Evolutionary conservation across 1,140 invertebrate species (phyloP).

Genomic region (Linepithema humile): DNA sequence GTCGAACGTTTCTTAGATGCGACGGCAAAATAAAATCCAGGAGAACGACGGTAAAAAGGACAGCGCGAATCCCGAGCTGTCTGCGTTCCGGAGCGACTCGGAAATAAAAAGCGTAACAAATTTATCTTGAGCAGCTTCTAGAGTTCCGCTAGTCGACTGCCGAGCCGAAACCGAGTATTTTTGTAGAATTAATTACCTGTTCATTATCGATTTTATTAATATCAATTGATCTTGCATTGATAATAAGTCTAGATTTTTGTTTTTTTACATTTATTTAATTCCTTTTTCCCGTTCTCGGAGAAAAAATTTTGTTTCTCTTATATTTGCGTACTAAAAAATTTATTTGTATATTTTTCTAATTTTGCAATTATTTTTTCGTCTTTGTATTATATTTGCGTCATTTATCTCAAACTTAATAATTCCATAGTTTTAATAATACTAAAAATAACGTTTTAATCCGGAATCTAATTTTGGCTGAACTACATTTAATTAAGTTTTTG

Average conservation of each 20-base stretch:
- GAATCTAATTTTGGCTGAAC: background rate
- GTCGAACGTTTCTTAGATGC: conserved; percentile 32
- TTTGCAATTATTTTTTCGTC: background rate
- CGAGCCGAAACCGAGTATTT: background rate
- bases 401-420: background rate
- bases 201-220: background rate
- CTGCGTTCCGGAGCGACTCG: conserved; percentile 36
- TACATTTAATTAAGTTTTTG: background rate
- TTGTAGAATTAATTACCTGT: background rate
- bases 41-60: conserved; percentile 23
- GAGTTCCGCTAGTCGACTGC: background rate
- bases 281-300: background rate
- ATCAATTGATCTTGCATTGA: too few species aligned
- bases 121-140: conserved; percentile 28
- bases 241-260: too few species aligned
- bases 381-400: background rate
- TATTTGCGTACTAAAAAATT: background rate
- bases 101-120: conserved; percentile 50
- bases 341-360: background rate
- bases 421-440: background rate
- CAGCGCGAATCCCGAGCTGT: conserved; percentile 17
- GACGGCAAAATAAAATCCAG: conserved; percentile 39
- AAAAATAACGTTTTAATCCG: background rate
- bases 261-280: background rate
- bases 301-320: background rate